A percentile compares a stretch with the other conserved stretches of the same genome.
These are phyloP conservation scores for Bothrops alternatus DNA, from an alignment of 2,797 vertebrate species.

Conservation along the genomic window DNA sequence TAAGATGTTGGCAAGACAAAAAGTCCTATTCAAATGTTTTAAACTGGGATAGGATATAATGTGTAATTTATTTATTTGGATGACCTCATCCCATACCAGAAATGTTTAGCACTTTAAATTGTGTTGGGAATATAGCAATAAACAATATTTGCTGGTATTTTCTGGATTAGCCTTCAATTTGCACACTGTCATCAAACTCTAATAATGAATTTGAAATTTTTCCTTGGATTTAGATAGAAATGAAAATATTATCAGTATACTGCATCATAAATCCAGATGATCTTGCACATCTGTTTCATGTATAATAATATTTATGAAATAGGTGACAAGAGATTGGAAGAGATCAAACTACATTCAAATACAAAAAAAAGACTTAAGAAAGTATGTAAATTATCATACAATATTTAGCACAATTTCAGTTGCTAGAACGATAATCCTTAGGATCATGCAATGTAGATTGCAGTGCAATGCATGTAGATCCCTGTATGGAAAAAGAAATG, in stretches of 20 bases:
- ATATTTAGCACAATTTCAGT: neutral
- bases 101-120: neutral
- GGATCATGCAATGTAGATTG: neutral
- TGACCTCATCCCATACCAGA: neutral
- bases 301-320: neutral
- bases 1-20: neutral
- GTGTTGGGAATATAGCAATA: neutral
- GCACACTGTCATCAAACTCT: neutral
- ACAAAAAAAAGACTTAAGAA: neutral
- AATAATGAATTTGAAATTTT: neutral
- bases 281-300: neutral
- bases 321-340: neutral
- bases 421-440: neutral
- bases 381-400: neutral
- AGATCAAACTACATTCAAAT: neutral
- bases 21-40: neutral
- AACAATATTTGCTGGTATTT: neutral
- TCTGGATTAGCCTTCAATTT: neutral
- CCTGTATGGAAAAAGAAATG: neutral
- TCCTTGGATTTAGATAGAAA: neutral
- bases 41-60: neutral
- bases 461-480: neutral
- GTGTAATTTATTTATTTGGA: neutral
- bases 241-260: neutral
- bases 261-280: neutral